A percentile compares a stretch with the other conserved stretches of the same genome.
phyloP scores from a whole-genome alignment of 2,797 vertebrate species.

The Myotis findleyi region DNA sequence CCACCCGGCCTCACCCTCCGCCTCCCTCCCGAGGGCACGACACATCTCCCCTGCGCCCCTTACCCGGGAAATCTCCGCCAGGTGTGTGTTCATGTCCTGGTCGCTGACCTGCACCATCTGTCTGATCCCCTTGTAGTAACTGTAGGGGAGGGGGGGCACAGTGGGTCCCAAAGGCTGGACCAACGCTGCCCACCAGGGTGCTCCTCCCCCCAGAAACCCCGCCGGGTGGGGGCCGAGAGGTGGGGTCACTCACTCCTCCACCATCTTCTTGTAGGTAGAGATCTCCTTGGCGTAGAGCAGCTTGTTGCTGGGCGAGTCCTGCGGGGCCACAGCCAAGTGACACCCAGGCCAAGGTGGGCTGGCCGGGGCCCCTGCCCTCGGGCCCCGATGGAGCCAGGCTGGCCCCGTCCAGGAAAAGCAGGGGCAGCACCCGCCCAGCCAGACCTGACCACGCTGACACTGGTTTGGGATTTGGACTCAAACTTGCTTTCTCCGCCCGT shows the following conservation, averaged over 20 bases:
- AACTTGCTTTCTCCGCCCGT: not conserved
- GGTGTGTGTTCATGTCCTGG: conserved; percentile 99
- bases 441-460: not conserved
- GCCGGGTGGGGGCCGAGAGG: fast-evolving
- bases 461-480: not conserved
- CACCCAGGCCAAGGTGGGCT: fast-evolving
- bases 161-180: not conserved
- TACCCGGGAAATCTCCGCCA: conserved; percentile 99
- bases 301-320: conserved; percentile 99
- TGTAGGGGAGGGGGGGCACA: conserved; percentile 73
- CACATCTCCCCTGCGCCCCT: conserved; percentile 52
- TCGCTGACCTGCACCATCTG: conserved; percentile 98
- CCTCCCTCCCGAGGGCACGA: not conserved
- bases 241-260: conserved; percentile 95
- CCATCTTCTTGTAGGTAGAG: conserved; percentile 99
- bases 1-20: not conserved
- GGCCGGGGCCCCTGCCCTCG: not conserved
- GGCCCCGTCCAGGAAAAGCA: fast-evolving
- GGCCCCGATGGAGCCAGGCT: not conserved
- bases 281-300: conserved; percentile 99
- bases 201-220: not conserved
- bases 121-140: conserved; percentile 98
- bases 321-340: conserved; percentile 46
- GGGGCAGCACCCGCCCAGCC: not conserved
- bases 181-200: not conserved